Base-by-base conservation (phyloP, 2,888 invertebrate species). In the Ochropleura plecta region DNA sequence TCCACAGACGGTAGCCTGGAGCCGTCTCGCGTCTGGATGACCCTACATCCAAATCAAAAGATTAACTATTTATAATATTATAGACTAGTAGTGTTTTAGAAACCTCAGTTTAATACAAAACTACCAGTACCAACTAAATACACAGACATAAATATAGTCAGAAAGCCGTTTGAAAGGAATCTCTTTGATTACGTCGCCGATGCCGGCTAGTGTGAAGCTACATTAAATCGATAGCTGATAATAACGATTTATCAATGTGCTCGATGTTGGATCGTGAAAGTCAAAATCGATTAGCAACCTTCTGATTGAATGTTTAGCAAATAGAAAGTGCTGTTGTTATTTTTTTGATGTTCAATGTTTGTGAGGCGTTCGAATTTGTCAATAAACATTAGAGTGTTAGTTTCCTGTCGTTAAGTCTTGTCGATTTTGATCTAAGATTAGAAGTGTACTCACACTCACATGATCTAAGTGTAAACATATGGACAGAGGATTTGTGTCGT, bases 261-360 rank as follows among this genome's bases (percentile, higher is more conserved):
- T 86, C 80, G 76, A 81, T 82, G 82, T 81, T 72, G 76, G 81
- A 78, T 89, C 83, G 92, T 91, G 92, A 92, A 92, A 92, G 92
- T 90, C 87, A 85, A 87, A 87, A 89, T 89, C 90, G 88, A 88
- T 92, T 91, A 91, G 88, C 62, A 69, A 80, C 59, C 79, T 72
- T 82, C 79, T 83, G 82, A 86, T 86, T 83, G 82, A 86, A 86
- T 85, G 83, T 84, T 85, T 83, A 79, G 70, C 75, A 76, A 83
- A 86, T 88, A 86, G 89, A 87, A 88, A 87, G 88, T 72, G 59
- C 20, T 68, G 70, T 55, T 74, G 55, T 72, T 65, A 53, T 68
- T 60, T 78, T 30, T 76, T 74, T 60, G 64, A 83, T 59, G 70
- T 63, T 67, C 70, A 72, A 76, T 81, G 70, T 80, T 84, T 70